Evolutionary conservation across 1,140 invertebrate genomes (phyloP).

Genomic region (Drosophila ananassae): DNA sequence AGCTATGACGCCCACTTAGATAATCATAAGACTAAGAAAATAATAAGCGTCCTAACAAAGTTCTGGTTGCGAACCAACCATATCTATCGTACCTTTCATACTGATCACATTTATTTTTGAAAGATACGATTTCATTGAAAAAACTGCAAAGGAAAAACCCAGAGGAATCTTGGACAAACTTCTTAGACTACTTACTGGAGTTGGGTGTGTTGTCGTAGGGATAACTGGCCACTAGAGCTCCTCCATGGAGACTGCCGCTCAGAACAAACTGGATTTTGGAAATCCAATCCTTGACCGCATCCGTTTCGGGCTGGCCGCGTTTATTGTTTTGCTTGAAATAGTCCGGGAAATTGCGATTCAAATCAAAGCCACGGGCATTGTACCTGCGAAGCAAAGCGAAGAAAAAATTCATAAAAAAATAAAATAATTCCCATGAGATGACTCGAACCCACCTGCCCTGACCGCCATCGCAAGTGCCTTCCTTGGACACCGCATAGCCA

Average conservation of each 20-base stretch:
- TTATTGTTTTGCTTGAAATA: slow-evolving; percentile 95
- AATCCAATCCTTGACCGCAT: slow-evolving; percentile 97
- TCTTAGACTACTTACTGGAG: slow-evolving; percentile 89
- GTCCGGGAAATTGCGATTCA: slow-evolving; percentile 97
- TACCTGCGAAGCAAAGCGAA: slow-evolving; percentile 87
- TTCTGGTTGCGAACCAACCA: slow-evolving; percentile 9
- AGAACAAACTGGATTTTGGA: slow-evolving; percentile 96
- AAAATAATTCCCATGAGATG: not conserved
- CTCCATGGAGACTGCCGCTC: slow-evolving; percentile 95
- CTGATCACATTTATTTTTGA: not conserved
- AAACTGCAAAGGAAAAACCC: not conserved
- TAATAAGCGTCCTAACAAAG: slow-evolving; percentile 12
- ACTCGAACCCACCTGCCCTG: slow-evolving; percentile 88
- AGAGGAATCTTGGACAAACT: slow-evolving; percentile 4
- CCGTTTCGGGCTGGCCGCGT: slow-evolving; percentile 94
- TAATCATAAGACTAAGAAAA: slow-evolving; percentile 7
- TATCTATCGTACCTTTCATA: not conserved
- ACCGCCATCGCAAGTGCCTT: slow-evolving; percentile 93
- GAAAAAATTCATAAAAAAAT: not conserved
- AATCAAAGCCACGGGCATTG: slow-evolving; percentile 93
- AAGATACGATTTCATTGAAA: not conserved
- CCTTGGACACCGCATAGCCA: slow-evolving; percentile 93
- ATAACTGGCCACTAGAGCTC: slow-evolving; percentile 95
- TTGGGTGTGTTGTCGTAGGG: slow-evolving; percentile 96
- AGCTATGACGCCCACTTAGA: not conserved